Base-by-base conservation (phyloP, 2,113 vertebrate genomes). In the Fulica atra region DNA sequence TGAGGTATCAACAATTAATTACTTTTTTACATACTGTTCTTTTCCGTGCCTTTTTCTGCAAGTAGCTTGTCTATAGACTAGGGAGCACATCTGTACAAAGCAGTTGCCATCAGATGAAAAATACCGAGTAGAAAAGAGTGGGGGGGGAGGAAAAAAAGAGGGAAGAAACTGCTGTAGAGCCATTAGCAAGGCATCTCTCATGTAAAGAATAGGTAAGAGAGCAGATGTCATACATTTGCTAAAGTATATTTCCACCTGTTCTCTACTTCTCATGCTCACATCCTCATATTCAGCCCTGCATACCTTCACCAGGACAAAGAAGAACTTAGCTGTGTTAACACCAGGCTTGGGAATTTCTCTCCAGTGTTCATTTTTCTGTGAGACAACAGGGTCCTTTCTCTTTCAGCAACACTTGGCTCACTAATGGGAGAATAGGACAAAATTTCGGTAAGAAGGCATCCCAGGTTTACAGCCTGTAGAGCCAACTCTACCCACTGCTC, bases 361-460 rank as follows among this genome's bases (percentile, higher is more conserved):
- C 33, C 51, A 46, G 28, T 24, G 36, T 68, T 78, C 19, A 48
- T 68, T 90, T 89, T 88, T 81, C 57, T 68, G 23, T 24, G 53
- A 83, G 42, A 79, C 53, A 84, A 68, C 7, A 7, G n/a, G 59
- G 7, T 94, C 56, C 42, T 78, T 59, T 84, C 56, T 92, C 68
- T 78, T 91, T 81, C 38, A 60, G 53, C 61, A 91, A 33, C 29
- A 13, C 33, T 79, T 78, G 70, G 73, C 92, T 94, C 60, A 15
- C 23, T 54, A 64, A 68, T 0, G 20, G 51, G 68, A 84, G 53
- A 81, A 66, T n/a, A 33, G 48, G 42, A 78, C 77, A 94, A 84
- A 92, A 92, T 40, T 31, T 63, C 60, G 25, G 23, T 44, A 66
- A 92, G 77, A 84, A 86, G 20, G 81, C 61, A 66, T 83, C 93